Evolutionary conservation across 1,140 invertebrate species (phyloP), one percentile per base, ranked within the genome.

Genomic region (Manduca sexta): DNA sequence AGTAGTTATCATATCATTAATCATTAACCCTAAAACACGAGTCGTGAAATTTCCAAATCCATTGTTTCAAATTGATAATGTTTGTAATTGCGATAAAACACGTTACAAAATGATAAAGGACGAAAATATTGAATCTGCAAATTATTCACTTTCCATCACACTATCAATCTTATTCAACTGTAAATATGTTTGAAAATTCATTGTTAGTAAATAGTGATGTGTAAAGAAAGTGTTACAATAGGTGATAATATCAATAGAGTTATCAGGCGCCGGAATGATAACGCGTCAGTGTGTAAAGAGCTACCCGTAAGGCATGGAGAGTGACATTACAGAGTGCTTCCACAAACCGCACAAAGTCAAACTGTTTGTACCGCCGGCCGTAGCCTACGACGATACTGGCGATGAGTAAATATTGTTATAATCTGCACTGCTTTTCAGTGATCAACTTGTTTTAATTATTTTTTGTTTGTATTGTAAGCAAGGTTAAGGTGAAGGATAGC

Each of bases 381-480:
- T 35, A 11, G 52, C 52, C 13, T 58, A 60, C 46, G 57, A 65
- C 30, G 53, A 61, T 39, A 31, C 43, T 7, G 13, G 30, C 41
- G 11, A 21, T 8, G 57, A 66, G 68, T 74, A 71, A 69, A 69
- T 71, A 68, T 52, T 58, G 26, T 16, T 41, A 44, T 40, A 35
- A 37, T 37, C n/a, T 43, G n/a, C n/a, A n/a, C 5, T 35, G 5
- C 10, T n/a, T 35, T 7, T 5, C 3, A 35, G 2, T 11, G 5
- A 12, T n/a, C 33, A 35, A n/a, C n/a, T 11, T 2, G 1, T 0
- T 12, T 4, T n/a, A 35, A 7, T 3, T 5, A 7, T 35, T 35
- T 12, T 35, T 35, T 5, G n/a, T n/a, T 1, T 12, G 33, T n/a
- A n/a, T n/a, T n/a, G n/a, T n/a, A n/a, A n/a, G n/a, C n/a, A n/a